Conservation (phyloP, 2,888 invertebrate species). For the Anthophora plumipes region DNA sequence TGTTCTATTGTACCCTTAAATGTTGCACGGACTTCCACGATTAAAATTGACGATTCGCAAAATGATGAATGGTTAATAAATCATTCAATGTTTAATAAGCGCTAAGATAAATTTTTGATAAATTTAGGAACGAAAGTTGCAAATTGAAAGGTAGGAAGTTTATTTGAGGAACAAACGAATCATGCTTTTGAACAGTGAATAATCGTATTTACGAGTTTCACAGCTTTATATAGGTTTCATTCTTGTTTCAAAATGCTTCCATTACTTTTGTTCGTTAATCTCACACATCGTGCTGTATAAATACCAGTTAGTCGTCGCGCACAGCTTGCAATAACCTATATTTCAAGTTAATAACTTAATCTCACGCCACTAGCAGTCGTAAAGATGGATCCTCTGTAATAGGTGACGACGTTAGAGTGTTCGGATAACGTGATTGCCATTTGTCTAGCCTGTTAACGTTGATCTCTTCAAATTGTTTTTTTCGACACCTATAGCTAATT, state of each 20-base stretch:
- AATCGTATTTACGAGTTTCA: not conserved
- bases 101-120: too few species aligned
- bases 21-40: too few species aligned
- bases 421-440: not conserved
- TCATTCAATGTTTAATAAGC: too few species aligned
- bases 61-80: too few species aligned
- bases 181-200: not conserved
- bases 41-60: too few species aligned
- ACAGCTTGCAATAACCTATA: not conserved
- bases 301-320: not conserved
- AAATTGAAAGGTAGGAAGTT: not conserved
- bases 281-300: not conserved
- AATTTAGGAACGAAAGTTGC: too few species aligned
- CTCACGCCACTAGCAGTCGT: not conserved
- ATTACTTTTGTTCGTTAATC: conserved; percentile 6
- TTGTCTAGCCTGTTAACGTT: not conserved
- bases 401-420: not conserved
- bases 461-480: not conserved
- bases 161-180: not conserved
- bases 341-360: conserved; percentile 9
- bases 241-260: not conserved
- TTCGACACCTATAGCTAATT: not conserved
- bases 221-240: not conserved
- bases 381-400: not conserved
- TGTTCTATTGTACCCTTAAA: too few species aligned